phyloP scores from a whole-genome alignment of 2,888 invertebrate species.

The Lampropteryx suffumata region DNA sequence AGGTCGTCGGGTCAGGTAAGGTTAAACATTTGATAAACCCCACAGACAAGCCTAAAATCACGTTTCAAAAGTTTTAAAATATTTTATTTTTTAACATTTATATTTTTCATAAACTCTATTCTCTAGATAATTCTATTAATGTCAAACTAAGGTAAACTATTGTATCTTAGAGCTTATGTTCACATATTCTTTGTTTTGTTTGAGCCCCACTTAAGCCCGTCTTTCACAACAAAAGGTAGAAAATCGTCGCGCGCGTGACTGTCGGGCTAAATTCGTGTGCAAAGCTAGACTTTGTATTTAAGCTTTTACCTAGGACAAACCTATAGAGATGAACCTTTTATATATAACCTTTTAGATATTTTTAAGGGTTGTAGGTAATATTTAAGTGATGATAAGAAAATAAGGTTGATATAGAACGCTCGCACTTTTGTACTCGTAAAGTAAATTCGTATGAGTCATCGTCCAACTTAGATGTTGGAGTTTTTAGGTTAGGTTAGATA shows the following conservation, averaged over 20 bases:
- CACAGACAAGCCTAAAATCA: background rate
- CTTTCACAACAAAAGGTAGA: conserved; percentile 22
- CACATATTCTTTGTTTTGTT: conserved; percentile 18
- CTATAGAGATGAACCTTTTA: too few species aligned
- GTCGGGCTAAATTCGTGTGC: conserved; percentile 2
- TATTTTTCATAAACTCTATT: conserved; percentile 2
- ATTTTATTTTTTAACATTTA: background rate
- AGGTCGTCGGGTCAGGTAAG: too few species aligned
- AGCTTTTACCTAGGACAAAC: background rate
- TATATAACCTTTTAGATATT: too few species aligned
- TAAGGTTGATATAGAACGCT: too few species aligned
- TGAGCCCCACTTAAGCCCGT: conserved; percentile 19
- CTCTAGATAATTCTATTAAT: conserved; percentile 13
- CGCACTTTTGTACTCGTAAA: too few species aligned
- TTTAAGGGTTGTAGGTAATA: too few species aligned
- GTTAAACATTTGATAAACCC: conserved; percentile 1
- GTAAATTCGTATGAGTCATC: too few species aligned
- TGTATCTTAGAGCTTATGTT: conserved; percentile 22
- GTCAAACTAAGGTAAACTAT: conserved; percentile 20
- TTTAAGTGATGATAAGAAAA: too few species aligned
- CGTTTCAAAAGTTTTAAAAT: background rate
- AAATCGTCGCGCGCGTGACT: conserved; percentile 17
- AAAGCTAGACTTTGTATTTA: conserved; percentile 14
- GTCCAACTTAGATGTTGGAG: too few species aligned
- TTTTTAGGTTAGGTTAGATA: too few species aligned